Evolutionary conservation across 2,888 invertebrate genomes (phyloP).

Genomic region (Drosophila emarginata): DNA sequence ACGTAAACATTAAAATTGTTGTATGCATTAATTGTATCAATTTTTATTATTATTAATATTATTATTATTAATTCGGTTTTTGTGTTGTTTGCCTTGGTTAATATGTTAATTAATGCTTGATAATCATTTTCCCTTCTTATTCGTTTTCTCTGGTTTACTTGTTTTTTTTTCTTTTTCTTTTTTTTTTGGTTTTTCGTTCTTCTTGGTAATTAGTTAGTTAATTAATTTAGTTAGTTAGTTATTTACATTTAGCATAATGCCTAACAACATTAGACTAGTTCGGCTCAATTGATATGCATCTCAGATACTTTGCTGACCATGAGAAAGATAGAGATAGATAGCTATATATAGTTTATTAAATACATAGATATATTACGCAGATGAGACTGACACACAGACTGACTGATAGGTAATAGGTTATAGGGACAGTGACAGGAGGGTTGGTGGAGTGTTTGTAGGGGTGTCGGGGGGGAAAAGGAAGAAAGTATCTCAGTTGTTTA

Average conservation of each 20-base stretch:
- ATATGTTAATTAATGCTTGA: conserved; percentile 8
- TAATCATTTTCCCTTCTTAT: conserved; percentile 25
- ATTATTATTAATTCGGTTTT: conserved; percentile 1
- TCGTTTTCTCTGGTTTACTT: neutral
- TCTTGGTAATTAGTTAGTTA: conserved; percentile 55
- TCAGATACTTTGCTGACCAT: conserved; percentile 40
- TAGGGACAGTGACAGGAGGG: neutral
- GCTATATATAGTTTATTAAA: neutral
- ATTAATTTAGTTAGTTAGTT: conserved; percentile 45
- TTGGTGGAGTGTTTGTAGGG: neutral
- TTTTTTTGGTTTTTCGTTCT: conserved; percentile 45
- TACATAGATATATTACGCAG: neutral
- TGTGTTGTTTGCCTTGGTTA: conserved; percentile 15
- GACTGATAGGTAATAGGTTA: too few relatives aligned
- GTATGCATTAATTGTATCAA: conserved; percentile 4
- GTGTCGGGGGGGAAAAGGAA: neutral
- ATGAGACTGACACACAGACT: neutral
- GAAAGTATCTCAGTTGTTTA: conserved; percentile 50
- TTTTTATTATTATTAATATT: neutral
- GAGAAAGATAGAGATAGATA: neutral
- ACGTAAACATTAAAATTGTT: conserved; percentile 70
- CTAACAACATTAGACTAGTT: conserved; percentile 71
- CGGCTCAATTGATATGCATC: conserved; percentile 56
- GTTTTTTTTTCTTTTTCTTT: conserved; percentile 47
- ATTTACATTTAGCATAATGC: conserved; percentile 78